Conservation (phyloP, 2,888 invertebrate genomes). For the Eurytoma adleriae region DNA sequence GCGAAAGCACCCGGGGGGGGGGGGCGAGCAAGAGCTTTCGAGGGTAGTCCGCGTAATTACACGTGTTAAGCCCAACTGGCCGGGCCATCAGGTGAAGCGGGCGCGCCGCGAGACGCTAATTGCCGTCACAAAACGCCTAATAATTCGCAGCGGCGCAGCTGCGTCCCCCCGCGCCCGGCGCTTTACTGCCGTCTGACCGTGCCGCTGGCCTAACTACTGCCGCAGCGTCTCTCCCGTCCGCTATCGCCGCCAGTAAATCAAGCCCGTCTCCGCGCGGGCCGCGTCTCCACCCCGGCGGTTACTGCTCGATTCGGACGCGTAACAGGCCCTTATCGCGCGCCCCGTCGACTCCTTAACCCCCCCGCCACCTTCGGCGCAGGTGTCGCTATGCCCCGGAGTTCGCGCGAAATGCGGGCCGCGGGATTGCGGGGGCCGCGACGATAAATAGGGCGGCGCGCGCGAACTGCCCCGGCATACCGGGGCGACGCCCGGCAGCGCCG, state of each 20-base stretch:
- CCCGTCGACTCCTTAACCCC: too few species aligned
- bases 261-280: too few species aligned
- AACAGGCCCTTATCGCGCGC: too few species aligned
- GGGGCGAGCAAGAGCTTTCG: too few species aligned
- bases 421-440: constrained; percentile 17
- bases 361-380: too few species aligned
- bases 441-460: constrained; percentile 59
- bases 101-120: constrained; percentile 25
- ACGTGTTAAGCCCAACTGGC: too few species aligned
- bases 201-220: constrained; percentile 12
- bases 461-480: constrained; percentile 63
- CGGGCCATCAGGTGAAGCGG: constrained; percentile 39
- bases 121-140: constrained; percentile 61
- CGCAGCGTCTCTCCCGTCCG: neutral
- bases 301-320: too few species aligned
- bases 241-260: neutral
- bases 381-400: neutral
- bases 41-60: too few species aligned
- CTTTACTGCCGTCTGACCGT: constrained; percentile 10
- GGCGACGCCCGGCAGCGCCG: constrained; percentile 58
- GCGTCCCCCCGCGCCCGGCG: neutral
- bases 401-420: neutral
- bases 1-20: neutral
- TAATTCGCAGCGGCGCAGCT: constrained; percentile 60
- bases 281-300: too few species aligned